Base-by-base conservation (phyloP, 2,113 vertebrate species). In the Hyaena hyaena region DNA sequence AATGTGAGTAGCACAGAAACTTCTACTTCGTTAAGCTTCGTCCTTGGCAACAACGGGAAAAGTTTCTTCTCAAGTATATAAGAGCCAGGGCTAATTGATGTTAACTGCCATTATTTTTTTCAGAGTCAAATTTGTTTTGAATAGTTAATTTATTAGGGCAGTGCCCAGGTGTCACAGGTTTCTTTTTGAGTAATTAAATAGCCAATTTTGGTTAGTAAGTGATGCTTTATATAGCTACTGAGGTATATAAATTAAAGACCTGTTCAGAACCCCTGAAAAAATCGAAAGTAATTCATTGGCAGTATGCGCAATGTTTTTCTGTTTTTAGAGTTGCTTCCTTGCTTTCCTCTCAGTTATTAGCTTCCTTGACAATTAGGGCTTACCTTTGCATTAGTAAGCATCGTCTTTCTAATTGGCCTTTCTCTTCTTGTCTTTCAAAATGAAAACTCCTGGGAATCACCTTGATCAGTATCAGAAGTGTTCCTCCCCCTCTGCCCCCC, bases 11-110 rank as follows among this genome's bases (percentile, higher is more conserved):
- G 58, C 84, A 97, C 14, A 97, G 93, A 97, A 96, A 66, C 31
- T 19, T 97, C 96, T 89, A 35, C 77, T 73, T 58, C 87, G 17
- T 88, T 73, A 50, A 61, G 5, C n/a, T 68, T 73, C 95, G 58
- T 26, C 17, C 96, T 98, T n/a, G 82, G 95, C 71, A 93, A 93
- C 95, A 98, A 91, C 96, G 88, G 96, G 88, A 31, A 98, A 98
- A 97, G 87, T 96, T 98, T 87, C 0, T 82, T 65, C 97, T 81
- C n/a, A 55, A 98, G 90, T 94, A 0, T 45, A 0, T 35, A 97
- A 90, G 94, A 84, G 19, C 85, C 73, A 85, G 92, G 92, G 97
- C 39, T 91, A 96, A 92, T 90, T 96, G 65, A 94, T 89, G 31
- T 76, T 98, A 98, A 96, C 84, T 68, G 31, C 24, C 16, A 73